These are phyloP conservation scores for Enteromius afrohamiltoni DNA, from an alignment of 2,797 vertebrate genomes.

Conservation along the genomic window DNA sequence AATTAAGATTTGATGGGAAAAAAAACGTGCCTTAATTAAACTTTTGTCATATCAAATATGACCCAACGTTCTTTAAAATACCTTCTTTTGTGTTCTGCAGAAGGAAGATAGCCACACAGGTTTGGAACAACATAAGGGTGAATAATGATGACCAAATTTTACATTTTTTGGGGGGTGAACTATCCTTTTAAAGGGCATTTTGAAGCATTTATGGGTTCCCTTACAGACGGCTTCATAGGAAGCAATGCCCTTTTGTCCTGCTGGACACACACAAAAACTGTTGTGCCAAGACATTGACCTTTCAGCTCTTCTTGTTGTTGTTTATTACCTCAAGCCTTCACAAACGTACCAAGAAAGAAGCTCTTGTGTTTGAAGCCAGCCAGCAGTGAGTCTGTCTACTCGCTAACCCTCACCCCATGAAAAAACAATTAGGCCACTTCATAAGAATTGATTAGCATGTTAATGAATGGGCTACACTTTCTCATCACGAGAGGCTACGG, in stretches of 20 bases:
- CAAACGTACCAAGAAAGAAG: slow-evolving; percentile 17
- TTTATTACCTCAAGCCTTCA: slow-evolving; percentile 35
- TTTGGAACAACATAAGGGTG: neutral
- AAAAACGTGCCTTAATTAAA: neutral
- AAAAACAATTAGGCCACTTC: slow-evolving; percentile 62
- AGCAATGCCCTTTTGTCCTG: slow-evolving; percentile 29
- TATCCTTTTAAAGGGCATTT: slow-evolving; percentile 35
- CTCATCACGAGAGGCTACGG: slow-evolving; percentile 57
- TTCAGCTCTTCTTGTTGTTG: slow-evolving; percentile 31
- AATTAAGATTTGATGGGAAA: neutral
- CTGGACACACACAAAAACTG: slow-evolving; percentile 17
- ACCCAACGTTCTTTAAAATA: neutral
- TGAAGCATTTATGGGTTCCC: slow-evolving; percentile 14
- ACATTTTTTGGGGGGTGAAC: neutral
- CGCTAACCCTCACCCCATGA: slow-evolving; percentile 47
- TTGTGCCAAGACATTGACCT: slow-evolving; percentile 39
- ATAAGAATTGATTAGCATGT: slow-evolving; percentile 64
- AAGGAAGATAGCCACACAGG: neutral
- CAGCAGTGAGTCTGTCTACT: neutral
- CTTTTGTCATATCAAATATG: neutral
- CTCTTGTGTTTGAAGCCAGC: slow-evolving; percentile 13
- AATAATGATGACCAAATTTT: neutral
- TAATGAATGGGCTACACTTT: slow-evolving; percentile 60
- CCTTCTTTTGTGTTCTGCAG: neutral
- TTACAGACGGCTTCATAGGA: slow-evolving; percentile 3